Evolutionary conservation across 2,113 vertebrate genomes (phyloP).

Genomic region (Pteronura brasiliensis): DNA sequence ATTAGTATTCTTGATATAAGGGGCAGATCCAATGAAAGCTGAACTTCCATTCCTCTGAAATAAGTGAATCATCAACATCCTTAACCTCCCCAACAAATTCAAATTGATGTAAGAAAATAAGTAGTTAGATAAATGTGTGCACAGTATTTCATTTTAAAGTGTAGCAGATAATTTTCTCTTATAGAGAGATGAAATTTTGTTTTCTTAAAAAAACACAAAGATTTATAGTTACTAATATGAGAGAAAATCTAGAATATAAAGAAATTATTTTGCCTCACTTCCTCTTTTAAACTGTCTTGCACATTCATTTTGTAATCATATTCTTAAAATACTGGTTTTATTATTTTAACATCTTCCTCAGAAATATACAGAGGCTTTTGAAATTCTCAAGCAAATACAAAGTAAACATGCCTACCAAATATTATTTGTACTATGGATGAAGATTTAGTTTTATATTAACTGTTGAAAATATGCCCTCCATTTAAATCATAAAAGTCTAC

Average conservation of each 20-base stretch:
- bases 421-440: not conserved
- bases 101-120: not conserved
- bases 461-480: not conserved
- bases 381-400: not conserved
- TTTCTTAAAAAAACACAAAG: not conserved
- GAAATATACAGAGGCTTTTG: not conserved
- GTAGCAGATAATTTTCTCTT: not conserved
- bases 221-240: not conserved
- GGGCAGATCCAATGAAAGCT: not conserved
- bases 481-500: not conserved
- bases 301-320: not conserved
- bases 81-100: not conserved
- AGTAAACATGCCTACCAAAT: not conserved
- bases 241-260: not conserved
- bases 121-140: not conserved
- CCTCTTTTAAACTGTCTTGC: not conserved
- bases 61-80: not conserved
- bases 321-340: not conserved
- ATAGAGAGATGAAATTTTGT: not conserved
- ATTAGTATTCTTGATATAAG: not conserved
- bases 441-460: not conserved
- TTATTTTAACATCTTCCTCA: constrained; percentile 31
- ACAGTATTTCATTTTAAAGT: not conserved
- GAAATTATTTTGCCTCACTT: not conserved
- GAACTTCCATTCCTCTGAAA: not conserved